These are phyloP conservation scores for Amaurobius ferox DNA, from an alignment of 2,888 invertebrate genomes.

Conservation along the genomic window DNA sequence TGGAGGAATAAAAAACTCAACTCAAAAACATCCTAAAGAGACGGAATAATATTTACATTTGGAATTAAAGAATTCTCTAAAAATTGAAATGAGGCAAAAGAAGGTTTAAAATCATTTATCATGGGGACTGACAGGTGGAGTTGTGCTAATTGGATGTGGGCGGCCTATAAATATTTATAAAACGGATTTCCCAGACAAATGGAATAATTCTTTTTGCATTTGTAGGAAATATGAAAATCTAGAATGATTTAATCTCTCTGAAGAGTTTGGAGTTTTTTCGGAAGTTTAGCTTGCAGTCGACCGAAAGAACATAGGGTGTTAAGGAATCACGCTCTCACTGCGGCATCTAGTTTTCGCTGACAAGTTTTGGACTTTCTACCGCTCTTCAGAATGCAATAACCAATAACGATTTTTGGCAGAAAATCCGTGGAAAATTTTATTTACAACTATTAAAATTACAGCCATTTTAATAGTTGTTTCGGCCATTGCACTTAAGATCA, in stretches of 20 bases:
- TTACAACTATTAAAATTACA: too few relatives aligned
- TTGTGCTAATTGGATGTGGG: neutral
- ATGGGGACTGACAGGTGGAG: neutral
- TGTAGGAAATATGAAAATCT: neutral
- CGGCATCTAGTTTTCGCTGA: too few relatives aligned
- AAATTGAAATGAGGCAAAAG: neutral
- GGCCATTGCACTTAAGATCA: too few relatives aligned
- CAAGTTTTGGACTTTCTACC: too few relatives aligned
- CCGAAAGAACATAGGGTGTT: too few relatives aligned
- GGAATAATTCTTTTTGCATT: neutral
- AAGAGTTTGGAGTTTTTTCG: neutral
- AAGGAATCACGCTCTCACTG: too few relatives aligned
- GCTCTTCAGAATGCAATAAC: too few relatives aligned
- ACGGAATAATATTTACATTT: conserved; percentile 12
- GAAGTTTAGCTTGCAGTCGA: neutral
- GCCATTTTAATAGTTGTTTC: too few relatives aligned
- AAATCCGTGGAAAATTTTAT: too few relatives aligned
- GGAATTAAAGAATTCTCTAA: neutral
- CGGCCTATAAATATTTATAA: conserved; percentile 9
- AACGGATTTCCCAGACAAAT: conserved; percentile 3
- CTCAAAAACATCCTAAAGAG: neutral
- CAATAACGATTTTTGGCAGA: too few relatives aligned
- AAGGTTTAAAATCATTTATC: neutral
- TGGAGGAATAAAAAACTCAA: neutral
- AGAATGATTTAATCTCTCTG: neutral